A percentile compares a stretch with the other conserved stretches of the same genome.
Conservation (phyloP, 2,888 invertebrate species). For the Pammene aurita region DNA sequence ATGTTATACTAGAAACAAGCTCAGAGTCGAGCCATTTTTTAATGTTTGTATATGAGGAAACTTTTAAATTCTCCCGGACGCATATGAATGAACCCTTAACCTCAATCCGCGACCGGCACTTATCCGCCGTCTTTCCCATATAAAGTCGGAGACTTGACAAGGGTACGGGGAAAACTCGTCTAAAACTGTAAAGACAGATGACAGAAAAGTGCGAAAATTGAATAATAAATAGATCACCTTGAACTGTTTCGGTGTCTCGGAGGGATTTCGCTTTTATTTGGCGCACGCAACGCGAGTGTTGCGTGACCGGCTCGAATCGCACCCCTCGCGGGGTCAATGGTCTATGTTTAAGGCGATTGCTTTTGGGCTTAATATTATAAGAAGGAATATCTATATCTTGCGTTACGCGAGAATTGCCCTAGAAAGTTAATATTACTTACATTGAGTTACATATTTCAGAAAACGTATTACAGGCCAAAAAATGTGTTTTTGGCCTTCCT, state of each 20-base stretch:
- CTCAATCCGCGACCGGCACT: conserved; percentile 10
- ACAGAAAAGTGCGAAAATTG: conserved; percentile 23
- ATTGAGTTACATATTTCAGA: too few species aligned
- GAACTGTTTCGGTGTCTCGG: conserved; percentile 24
- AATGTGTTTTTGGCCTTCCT: too few species aligned
- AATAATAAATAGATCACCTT: conserved; percentile 36
- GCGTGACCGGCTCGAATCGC: conserved; percentile 29
- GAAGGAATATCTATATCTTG: conserved; percentile 31
- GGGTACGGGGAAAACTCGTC: conserved; percentile 22
- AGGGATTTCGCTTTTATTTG: conserved; percentile 29
- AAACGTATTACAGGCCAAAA: too few species aligned
- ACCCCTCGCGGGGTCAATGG: conserved; percentile 22
- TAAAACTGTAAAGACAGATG: neutral
- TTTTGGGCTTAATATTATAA: conserved; percentile 42
- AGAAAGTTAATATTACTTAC: too few species aligned
- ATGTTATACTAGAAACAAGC: neutral
- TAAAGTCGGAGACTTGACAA: conserved; percentile 29
- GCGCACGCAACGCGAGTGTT: conserved; percentile 22
- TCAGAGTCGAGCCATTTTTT: neutral
- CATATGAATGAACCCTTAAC: conserved; percentile 31
- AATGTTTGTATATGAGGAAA: neutral
- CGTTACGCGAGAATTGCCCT: too few species aligned
- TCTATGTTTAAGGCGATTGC: conserved; percentile 26
- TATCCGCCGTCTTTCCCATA: conserved; percentile 6
- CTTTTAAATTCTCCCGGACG: conserved; percentile 20